Evolutionary conservation across 2,888 invertebrate genomes (phyloP), one percentile per base, ranked within the genome.

Genomic region (Dolomedes plantarius): DNA sequence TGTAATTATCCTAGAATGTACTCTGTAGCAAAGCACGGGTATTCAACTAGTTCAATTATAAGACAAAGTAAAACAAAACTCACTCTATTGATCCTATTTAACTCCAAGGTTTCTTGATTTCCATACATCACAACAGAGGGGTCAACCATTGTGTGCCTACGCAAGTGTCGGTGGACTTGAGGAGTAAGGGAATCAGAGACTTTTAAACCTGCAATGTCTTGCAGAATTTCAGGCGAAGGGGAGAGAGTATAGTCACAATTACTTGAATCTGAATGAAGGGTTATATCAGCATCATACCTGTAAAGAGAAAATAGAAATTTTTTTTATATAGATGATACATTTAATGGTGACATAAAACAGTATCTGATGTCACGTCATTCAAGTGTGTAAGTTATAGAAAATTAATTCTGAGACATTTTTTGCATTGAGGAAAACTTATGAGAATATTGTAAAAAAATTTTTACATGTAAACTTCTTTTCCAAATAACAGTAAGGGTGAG

Each of bases 121-220:
- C 78, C 72, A 64, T 73, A 78, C 28, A 85, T 39, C 13, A 78
- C 56, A 7, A 68, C 62, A 11, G 77, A 67, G 19, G 85, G 85
- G 23, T 85, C 85, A 0, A 85, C 68, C 85, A 85, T 85, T 7
- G 85, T 85, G 19, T 85, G 85, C 28, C 85, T 77, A 11, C 85
- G 36, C 13, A 85, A 32, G 19, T 85, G 85, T 11, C 85, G 50
- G 32, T 85, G 85, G 6, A 85, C 85, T 69, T 85, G 85, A 36
- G 85, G 85, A 28, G 78, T 73, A 2, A 85, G 32, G 11, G 76
- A 64, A 31, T 83, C 76, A 39, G 76, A 72, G 16, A 83, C 50
- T 23, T 67, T 64, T 1, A 83, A 36, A 27, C 31, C 69, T 16
- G 76, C 76, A 7, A 83, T 28, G 2, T 71, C 77, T 27, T 50